Conservation (phyloP, 2,113 vertebrate species). For the Miniopterus natalensis region DNA sequence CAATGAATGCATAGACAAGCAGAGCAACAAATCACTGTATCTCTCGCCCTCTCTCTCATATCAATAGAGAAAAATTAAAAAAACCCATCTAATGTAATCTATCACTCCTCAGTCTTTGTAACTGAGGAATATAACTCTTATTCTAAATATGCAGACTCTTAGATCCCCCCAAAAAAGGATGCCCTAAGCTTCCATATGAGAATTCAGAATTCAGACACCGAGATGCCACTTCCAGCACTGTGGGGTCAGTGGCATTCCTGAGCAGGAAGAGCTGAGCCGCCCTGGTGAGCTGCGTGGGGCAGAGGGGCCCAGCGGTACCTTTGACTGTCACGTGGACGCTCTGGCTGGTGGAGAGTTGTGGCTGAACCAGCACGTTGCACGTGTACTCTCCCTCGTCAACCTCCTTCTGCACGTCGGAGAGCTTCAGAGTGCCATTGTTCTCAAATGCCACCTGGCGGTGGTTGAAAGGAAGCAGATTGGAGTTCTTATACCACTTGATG, state of each 20-base stretch:
- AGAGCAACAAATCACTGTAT: not conserved
- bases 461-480: conserved; percentile 97
- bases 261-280: too few species aligned
- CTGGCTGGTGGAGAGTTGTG: conserved; percentile 97
- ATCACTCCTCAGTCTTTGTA: too few species aligned
- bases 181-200: too few species aligned
- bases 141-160: not conserved
- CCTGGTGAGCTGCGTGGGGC: accelerated
- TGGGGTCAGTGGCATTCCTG: too few species aligned
- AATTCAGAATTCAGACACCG: too few species aligned
- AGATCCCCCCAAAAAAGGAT: too few species aligned
- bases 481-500: conserved; percentile 99
- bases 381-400: conserved; percentile 98
- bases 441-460: conserved; percentile 98
- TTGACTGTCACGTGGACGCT: conserved; percentile 97
- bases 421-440: conserved; percentile 97
- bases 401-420: conserved; percentile 97
- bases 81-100: accelerated
- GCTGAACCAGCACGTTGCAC: conserved; percentile 97
- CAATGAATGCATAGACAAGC: not conserved
- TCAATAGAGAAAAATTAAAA: not conserved
- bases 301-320: conserved; percentile 87
- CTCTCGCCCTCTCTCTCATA: not conserved
- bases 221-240: too few species aligned
- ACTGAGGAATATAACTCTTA: not conserved